Base-by-base conservation (phyloP, 2,888 invertebrate species). In the Ischnura elegans region DNA sequence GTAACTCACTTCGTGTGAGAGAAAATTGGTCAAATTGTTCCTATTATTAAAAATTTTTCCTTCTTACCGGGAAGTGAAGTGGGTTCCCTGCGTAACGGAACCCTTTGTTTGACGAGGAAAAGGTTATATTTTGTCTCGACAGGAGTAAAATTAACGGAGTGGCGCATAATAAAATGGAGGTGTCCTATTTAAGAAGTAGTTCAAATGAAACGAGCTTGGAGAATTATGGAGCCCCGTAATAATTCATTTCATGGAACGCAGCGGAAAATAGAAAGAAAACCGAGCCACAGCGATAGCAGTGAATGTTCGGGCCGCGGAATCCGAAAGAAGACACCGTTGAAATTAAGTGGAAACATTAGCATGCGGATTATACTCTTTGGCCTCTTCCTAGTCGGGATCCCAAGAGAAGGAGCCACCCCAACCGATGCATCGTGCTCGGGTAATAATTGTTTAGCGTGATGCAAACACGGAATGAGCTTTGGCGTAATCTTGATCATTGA, bases 401-500 rank as follows among this genome's bases (percentile, higher is more conserved):
- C 29, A 0, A 76, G n/a, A n/a, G 0, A 76, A 61, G 61, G 76
- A 36, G 76, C 2, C 10, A 36, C 36, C 8, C n/a, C 29, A 36
- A 36, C 76, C 36, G 76, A 76, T 76, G 76, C 36, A 76, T 76
- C 76, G 13, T n/a, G n/a, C 76, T 6, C 29, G 29, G n/a, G 76
- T 36, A 76, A 76, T 76, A 76, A 76, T 76, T 76, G 76, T 76
- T 76, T 76, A 76, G 76, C 29, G 76, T 36, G 76, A 76, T 76
- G 76, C 76, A 76, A 76, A 76, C 76, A 76, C 76, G 36, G 76
- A 76, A 36, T n/a, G 76, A 76, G 76, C 76, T 76, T 76, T 36
- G 76, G 76, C 36, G 76, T 76, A 76, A 76, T 76, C 76, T 76
- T 76, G 76, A 76, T 76, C 76, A 76, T 76, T 76, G 76, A 76